phyloP scores from a whole-genome alignment of 1,140 invertebrate species.

The Capitella teleta region DNA sequence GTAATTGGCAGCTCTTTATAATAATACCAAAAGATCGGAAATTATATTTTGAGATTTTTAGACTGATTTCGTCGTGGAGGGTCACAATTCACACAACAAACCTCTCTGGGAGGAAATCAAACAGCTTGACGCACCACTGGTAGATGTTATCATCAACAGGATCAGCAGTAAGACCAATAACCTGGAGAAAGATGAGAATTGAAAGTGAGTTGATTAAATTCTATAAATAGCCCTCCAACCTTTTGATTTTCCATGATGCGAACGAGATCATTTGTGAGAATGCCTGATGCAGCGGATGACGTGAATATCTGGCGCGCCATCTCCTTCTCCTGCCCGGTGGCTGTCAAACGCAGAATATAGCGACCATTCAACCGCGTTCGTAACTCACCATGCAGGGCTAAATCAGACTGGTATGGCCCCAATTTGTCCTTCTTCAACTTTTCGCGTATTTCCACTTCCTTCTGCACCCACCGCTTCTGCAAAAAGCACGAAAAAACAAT shows the following conservation, averaged over 20 bases:
- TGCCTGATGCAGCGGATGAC: constrained; percentile 31
- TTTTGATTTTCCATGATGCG: constrained; percentile 28
- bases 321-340: constrained; percentile 17
- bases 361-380: neutral
- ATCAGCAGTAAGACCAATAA: constrained; percentile 29
- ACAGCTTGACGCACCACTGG: constrained; percentile 31
- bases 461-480: constrained; percentile 30
- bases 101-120: constrained; percentile 23
- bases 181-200: constrained; percentile 12
- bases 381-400: neutral
- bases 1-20: too few species aligned
- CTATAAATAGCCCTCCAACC: too few species aligned
- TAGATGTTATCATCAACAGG: constrained; percentile 38
- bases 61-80: too few species aligned
- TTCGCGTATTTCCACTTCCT: constrained; percentile 25
- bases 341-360: neutral
- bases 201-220: too few species aligned
- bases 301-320: constrained; percentile 31
- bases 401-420: constrained; percentile 12
- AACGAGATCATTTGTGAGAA: constrained; percentile 36
- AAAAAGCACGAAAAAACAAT: neutral
- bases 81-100: constrained; percentile 9
- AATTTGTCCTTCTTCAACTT: constrained; percentile 21
- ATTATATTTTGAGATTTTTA: too few species aligned
- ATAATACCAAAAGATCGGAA: too few species aligned